Base-by-base conservation (phyloP, 2,888 invertebrate species). In the Biston betularia region DNA sequence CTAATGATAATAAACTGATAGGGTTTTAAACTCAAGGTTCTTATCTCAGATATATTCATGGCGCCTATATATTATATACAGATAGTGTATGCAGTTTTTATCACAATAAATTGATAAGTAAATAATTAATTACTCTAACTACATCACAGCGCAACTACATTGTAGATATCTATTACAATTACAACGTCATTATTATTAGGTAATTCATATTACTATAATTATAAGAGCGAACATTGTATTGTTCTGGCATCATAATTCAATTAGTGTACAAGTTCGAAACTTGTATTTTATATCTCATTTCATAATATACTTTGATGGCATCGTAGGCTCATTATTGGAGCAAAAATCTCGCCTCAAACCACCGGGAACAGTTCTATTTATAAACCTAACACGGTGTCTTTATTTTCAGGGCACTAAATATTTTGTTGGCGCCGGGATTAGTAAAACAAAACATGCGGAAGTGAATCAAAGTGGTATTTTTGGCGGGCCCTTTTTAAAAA, bases 361-460 rank as follows among this genome's bases (percentile, higher is more conserved):
- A 73, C 74, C 70, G 75, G 70, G 75, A 71, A 81, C 86, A 80
- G 74, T 71, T 89, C 92, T 93, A 93, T 92, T 91, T 90, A 81
- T 92, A 92, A 88, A 85, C 85, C 74, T 75, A 79, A 84, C 79
- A 84, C 81, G 85, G 81, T 85, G 83, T 82, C 84, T 90, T 90
- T 90, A 90, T 88, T 90, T 82, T 83, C 77, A 75, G 74, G 77
- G 75, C 68, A 76, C 77, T 79, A 77, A 79, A 74, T 72, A 73
- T 71, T 70, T 75, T 77, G 78, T 65, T 2, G 33, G 38, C 35
- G 46, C 14, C 53, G 34, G 62, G 69, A 65, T 60, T 35, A 11
- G 24, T 49, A 54, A 49, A 67, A 59, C 65, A 65, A 68, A 83
- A 82, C 82, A 86, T 83, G 75, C 84, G 83, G 86, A 86, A 84